Percentiles rank a stretch among this genome's conserved stretches.
Evolutionary conservation across 2,797 vertebrate species (phyloP).

Genomic region (Pipistrellus kuhlii): DNA sequence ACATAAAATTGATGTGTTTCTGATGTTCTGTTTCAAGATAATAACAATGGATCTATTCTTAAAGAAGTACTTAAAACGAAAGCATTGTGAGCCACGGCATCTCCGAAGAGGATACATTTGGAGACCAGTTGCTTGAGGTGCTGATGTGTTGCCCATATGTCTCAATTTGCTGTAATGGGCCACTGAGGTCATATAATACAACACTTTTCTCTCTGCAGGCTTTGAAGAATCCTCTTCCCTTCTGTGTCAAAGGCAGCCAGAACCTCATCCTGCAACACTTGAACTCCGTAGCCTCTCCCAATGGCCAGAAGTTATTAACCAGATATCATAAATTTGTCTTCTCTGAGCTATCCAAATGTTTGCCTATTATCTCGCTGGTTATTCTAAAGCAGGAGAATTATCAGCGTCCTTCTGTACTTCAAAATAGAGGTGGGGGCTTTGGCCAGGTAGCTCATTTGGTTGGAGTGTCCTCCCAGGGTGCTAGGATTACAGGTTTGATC

Average conservation of each 20-base stretch:
- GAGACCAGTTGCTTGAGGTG: conserved; percentile 50
- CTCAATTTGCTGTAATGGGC: not conserved
- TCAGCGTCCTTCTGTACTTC: not conserved
- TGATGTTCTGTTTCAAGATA: conserved; percentile 67
- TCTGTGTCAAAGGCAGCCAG: not conserved
- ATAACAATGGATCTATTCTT: conserved; percentile 77
- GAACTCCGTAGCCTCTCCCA: not conserved
- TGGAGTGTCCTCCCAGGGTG: not conserved
- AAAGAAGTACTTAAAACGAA: conserved; percentile 63
- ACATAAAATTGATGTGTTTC: conserved; percentile 70
- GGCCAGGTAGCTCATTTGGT: not conserved
- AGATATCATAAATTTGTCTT: conserved; percentile 2
- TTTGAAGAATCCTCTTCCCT: conserved; percentile 28
- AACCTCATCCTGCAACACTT: not conserved
- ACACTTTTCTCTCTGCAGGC: not conserved
- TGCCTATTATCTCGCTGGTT: not conserved
- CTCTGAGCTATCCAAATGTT: not conserved
- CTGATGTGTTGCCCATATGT: conserved; percentile 67
- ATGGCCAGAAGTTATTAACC: not conserved
- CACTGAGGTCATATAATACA: not conserved
- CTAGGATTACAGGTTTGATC: not conserved
- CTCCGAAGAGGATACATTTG: conserved; percentile 67
- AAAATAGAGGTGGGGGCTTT: not conserved
- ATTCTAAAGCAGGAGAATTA: not conserved
- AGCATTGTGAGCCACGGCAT: conserved; percentile 2